phyloP scores from a whole-genome alignment of 1,140 invertebrate species.

The Aphaenogaster ashmeadi region DNA sequence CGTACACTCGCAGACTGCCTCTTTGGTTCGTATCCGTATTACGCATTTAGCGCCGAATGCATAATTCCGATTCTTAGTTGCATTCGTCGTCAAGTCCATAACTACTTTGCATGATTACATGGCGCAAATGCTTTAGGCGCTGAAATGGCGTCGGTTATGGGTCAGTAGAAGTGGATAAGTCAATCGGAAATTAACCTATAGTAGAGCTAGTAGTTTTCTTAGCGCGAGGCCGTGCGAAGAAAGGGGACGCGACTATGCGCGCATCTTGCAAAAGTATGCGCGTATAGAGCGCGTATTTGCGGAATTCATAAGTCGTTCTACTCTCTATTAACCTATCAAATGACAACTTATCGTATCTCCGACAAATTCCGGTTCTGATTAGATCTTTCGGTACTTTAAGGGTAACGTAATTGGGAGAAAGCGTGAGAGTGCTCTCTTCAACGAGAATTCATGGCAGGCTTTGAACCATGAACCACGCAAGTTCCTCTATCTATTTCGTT shows the following conservation, averaged over 20 bases:
- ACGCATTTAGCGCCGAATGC: not conserved
- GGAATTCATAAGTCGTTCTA: not conserved
- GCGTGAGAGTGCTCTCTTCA: slow-evolving; percentile 2
- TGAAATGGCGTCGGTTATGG: slow-evolving; percentile 71
- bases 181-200: slow-evolving; percentile 72
- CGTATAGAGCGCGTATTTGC: not conserved
- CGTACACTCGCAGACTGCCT: not conserved
- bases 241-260: not conserved
- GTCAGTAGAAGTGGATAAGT: slow-evolving; percentile 77
- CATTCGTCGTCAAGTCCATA: not conserved
- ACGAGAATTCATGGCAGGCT: not conserved
- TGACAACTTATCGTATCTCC: not conserved
- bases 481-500: not conserved
- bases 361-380: not conserved
- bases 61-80: not conserved
- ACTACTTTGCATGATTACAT: not conserved
- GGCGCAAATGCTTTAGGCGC: not conserved
- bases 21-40: not conserved
- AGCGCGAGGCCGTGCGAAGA: not conserved
- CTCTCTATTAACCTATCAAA: not conserved
- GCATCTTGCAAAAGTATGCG: not conserved
- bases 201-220: slow-evolving; percentile 49
- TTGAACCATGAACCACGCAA: not conserved
- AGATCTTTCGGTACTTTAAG: slow-evolving; percentile 23
- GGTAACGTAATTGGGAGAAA: slow-evolving; percentile 46